Percentiles rank a stretch among this genome's conserved stretches.
Conservation (phyloP, 2,113 vertebrate species). For the Ardeotis arabs region DNA sequence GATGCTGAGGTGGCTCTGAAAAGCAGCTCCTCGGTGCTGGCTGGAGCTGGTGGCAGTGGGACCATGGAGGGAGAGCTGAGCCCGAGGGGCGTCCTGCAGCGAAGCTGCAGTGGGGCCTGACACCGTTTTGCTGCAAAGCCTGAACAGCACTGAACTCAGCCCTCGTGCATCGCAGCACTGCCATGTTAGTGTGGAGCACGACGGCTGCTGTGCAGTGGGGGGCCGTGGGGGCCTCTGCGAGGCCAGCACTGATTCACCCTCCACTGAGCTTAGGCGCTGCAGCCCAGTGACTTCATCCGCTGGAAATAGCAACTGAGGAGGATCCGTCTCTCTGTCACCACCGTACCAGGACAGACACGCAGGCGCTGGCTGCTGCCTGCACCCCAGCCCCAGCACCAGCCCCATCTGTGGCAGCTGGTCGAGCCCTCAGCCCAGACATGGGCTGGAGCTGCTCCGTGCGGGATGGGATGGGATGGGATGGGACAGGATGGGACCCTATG, state of each 20-base stretch:
- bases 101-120: neutral
- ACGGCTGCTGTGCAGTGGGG: neutral
- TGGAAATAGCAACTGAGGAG: conserved; percentile 63
- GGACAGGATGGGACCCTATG: no score
- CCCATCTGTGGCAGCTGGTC: accelerated
- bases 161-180: accelerated
- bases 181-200: accelerated
- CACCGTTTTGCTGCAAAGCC: neutral
- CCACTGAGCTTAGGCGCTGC: neutral
- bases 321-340: neutral
- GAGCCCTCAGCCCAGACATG: neutral
- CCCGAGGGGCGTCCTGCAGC: accelerated
- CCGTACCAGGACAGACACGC: neutral
- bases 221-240: neutral
- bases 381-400: neutral
- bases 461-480: neutral
- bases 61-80: neutral
- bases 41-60: neutral
- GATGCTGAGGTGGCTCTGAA: neutral
- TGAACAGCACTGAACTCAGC: accelerated
- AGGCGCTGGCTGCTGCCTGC: neutral
- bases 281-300: conserved; percentile 62
- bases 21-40: neutral
- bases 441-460: accelerated
- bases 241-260: conserved; percentile 30